phyloP scores from a whole-genome alignment of 2,797 vertebrate genomes.

The Pangasius macronema region DNA sequence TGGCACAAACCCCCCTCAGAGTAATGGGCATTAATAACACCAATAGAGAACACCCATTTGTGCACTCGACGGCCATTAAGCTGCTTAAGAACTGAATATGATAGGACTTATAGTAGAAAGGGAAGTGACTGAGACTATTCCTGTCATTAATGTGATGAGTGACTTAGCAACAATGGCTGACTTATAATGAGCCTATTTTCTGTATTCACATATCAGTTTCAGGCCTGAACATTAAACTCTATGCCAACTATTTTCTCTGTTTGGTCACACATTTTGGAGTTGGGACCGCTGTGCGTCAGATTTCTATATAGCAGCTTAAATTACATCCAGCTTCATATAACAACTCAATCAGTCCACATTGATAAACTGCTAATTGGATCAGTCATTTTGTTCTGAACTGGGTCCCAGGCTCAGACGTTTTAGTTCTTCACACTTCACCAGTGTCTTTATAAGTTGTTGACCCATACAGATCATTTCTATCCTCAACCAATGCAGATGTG shows the following conservation, averaged over 20 bases:
- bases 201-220: slow-evolving; percentile 19
- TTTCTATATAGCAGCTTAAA: slow-evolving; percentile 33
- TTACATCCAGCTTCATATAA: slow-evolving; percentile 36
- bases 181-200: slow-evolving; percentile 8
- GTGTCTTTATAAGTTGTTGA: slow-evolving; percentile 40
- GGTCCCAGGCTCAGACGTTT: slow-evolving; percentile 15
- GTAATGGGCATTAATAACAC: slow-evolving; percentile 53
- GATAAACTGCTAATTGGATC: slow-evolving; percentile 21
- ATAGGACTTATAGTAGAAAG: slow-evolving; percentile 51
- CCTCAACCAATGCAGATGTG: slow-evolving; percentile 49
- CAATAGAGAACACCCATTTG: slow-evolving; percentile 50
- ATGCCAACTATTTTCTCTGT: slow-evolving; percentile 39
- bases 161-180: slow-evolving; percentile 42
- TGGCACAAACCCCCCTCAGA: slow-evolving; percentile 51
- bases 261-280: slow-evolving; percentile 29
- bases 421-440: slow-evolving; percentile 43
- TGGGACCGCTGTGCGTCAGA: not conserved
- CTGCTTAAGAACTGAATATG: slow-evolving; percentile 57
- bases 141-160: slow-evolving; percentile 34
- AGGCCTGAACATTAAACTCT: slow-evolving; percentile 28
- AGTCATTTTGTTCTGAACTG: slow-evolving; percentile 32
- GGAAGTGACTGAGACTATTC: slow-evolving; percentile 37
- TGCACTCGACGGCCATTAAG: slow-evolving; percentile 57
- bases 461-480: slow-evolving; percentile 37
- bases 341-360: slow-evolving; percentile 26